Conservation (phyloP, 2,888 invertebrate species). For the Mechanitis messenoides region DNA sequence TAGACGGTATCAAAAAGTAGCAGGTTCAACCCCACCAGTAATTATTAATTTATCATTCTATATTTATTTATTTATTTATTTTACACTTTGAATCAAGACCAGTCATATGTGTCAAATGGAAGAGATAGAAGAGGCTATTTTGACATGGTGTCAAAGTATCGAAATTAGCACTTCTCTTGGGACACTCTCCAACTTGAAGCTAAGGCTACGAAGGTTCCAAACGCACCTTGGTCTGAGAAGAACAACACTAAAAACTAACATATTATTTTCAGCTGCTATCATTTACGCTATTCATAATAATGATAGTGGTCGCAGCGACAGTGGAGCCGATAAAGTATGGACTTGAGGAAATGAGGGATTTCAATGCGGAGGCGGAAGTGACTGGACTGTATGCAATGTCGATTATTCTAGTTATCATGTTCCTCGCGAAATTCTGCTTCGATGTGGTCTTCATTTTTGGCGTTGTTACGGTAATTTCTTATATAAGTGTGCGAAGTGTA, state of each 20-base stretch:
- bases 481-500: not conserved
- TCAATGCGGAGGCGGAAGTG: constrained; percentile 47
- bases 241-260: not conserved
- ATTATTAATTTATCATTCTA: no score
- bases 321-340: constrained; percentile 31
- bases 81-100: no score
- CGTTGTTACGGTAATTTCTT: constrained; percentile 46
- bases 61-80: not conserved
- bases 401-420: constrained; percentile 60
- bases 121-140: no score
- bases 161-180: no score
- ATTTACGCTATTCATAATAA: constrained; percentile 42
- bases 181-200: no score
- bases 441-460: constrained; percentile 58
- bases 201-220: no score
- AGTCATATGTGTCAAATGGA: no score
- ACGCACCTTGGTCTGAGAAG: no score
- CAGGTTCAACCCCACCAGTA: no score
- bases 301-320: constrained; percentile 50
- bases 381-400: constrained; percentile 59
- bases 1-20: no score
- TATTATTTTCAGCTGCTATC: constrained; percentile 46
- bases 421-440: constrained; percentile 55
- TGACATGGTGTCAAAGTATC: no score
- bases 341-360: constrained; percentile 29